A percentile compares a stretch with the other conserved stretches of the same genome.
These are phyloP conservation scores for Pelochelys cantorii DNA, from an alignment of 2,797 vertebrate genomes.

Conservation along the genomic window DNA sequence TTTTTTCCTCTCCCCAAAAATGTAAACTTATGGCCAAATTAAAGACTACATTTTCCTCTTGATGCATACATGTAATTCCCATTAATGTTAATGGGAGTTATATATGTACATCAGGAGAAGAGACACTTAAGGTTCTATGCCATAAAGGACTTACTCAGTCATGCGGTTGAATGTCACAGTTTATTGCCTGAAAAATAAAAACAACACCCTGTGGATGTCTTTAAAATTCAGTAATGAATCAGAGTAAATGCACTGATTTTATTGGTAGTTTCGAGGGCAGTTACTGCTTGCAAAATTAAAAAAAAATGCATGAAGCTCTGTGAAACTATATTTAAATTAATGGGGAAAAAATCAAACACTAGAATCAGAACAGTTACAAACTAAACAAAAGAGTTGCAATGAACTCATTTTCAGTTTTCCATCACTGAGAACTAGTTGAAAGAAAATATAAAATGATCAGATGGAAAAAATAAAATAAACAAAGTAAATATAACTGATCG, in stretches of 20 bases:
- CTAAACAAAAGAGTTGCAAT: neutral
- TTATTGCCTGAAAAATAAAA: neutral
- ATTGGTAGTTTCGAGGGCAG: neutral
- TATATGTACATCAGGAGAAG: neutral
- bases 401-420: neutral
- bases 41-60: neutral
- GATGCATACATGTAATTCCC: neutral
- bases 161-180: neutral
- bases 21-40: too few relatives aligned
- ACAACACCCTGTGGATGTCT: neutral
- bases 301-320: neutral
- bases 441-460: neutral
- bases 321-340: neutral
- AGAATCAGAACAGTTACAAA: neutral
- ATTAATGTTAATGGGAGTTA: neutral
- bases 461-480: neutral
- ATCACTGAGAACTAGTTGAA: neutral
- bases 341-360: neutral
- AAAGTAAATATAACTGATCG: neutral
- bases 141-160: neutral
- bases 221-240: neutral
- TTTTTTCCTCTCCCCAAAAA: neutral
- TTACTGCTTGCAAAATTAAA: neutral
- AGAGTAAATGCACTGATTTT: neutral
- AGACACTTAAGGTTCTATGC: neutral